Evolutionary conservation across 2,113 vertebrate genomes (phyloP), one percentile per base, ranked within the genome.

Genomic region (Silurus glanis): DNA sequence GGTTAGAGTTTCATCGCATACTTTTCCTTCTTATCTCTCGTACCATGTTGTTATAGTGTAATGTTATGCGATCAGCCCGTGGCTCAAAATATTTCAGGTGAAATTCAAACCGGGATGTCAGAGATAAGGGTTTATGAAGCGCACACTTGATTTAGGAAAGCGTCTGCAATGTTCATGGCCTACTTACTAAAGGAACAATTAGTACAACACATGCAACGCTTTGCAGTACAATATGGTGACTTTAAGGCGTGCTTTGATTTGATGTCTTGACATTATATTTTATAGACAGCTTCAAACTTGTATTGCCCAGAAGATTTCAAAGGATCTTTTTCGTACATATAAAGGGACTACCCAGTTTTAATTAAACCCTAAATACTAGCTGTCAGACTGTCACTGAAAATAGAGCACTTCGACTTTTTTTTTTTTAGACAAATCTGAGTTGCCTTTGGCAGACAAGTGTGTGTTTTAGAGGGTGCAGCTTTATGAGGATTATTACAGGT

Each of bases 401-500:
- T 25, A 69, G 47, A 55, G 64, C 25, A n/a, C 53, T 10, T 79
- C 76, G 4, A 28, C 8, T 79, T 6, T 25, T 37, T 6, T 25
- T 17, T 79, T 58, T 76, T 64, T 45, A 25, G n/a, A 49, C n/a
- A 37, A 64, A 53, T 25, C 25, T n/a, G 47, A 78, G 71, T 53
- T 47, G 71, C n/a, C 71, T 67, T 76, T 80, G 72, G n/a, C 45
- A 58, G 55, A 14, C 16, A 28, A 45, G 56, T 66, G 62, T 37
- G 71, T 8, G 56, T 71, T 53, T 85, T 49, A n/a, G 21, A 49
- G 19, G 28, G 21, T 64, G 62, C 5, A 14, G 53, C 72, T 85
- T 87, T 76, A 87, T 1, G 76, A 53, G 72, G 53, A 49, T 81
- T 81, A 23, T 86, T 76, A 37, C 19, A n/a, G 45, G 86, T 87